These are phyloP conservation scores for Nestor notabilis DNA, from an alignment of 2,113 vertebrate genomes.

Conservation along the genomic window DNA sequence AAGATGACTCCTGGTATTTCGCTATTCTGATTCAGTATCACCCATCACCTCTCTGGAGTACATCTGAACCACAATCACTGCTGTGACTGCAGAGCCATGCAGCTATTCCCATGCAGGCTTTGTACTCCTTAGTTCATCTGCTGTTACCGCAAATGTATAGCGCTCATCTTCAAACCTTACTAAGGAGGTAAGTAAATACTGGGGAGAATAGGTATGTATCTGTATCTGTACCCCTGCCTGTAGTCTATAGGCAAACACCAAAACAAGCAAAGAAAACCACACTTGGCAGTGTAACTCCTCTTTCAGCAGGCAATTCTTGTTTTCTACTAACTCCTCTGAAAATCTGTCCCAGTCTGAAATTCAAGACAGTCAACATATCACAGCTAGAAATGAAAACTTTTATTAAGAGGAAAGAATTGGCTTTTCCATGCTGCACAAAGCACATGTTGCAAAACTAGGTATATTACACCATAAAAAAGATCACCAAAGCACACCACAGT, in stretches of 20 bases:
- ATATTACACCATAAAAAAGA: not conserved
- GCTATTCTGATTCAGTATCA: not conserved
- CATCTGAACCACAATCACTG: not conserved
- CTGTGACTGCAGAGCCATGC: not conserved
- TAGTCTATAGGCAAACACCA: not conserved
- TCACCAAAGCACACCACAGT: not conserved
- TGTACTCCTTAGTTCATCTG: not conserved
- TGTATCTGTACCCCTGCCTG: not conserved
- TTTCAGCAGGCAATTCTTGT: not conserved
- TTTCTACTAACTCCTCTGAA: not conserved
- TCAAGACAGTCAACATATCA: accelerated
- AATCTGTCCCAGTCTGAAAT: not conserved
- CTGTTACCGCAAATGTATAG: not conserved
- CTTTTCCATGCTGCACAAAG: not conserved
- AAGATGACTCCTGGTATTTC: not conserved
- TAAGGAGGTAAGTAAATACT: not conserved
- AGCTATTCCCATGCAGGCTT: not conserved
- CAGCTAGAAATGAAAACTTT: not conserved
- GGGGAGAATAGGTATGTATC: not conserved
- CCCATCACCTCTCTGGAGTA: not conserved
- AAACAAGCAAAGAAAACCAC: not conserved
- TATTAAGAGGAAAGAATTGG: not conserved
- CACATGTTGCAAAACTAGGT: not conserved
- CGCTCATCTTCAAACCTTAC: not conserved
- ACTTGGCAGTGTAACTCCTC: not conserved